Base-by-base conservation (phyloP, 64 coral and sea anemone genomes). In the Stichodactyla mertensii region DNA sequence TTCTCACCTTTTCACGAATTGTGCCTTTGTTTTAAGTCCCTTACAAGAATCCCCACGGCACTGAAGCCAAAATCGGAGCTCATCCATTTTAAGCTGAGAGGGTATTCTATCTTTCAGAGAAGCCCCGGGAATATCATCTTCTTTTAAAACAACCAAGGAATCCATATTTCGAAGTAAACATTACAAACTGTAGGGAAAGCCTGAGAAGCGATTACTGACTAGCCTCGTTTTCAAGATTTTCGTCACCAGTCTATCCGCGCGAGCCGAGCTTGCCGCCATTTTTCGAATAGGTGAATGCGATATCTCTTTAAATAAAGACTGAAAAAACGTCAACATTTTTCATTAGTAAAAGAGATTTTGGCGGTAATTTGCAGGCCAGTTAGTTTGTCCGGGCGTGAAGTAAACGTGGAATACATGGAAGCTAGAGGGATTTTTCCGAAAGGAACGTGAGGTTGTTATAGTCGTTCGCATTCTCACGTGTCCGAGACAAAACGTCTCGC, bases 11-110 rank as follows among this genome's bases (percentile, higher is more conserved):
- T 86, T 86, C 7, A 86, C 84, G 57, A 86, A 64, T 52, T 86
- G 24, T 85, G 24, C 83, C 60, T 85, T 85, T 7, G 83, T 85
- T 85, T 85, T 85, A 28, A 85, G 55, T 85, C 83, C 83, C 60
- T 85, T 86, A 66, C 84, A 62, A 19, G 57, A 5, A 62, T 85
- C 83, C 5, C 83, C 83, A 4, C 55, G 83, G 83, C 60, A 57
- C 55, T 79, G 70, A 74, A 80, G 55, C 86, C 86, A 88, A 61
- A 88, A 78, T 78, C 51, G 52, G 0, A 78, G 77, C 77, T 78
- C 77, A 52, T 78, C 11, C 51, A 78, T 18, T 45, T 78, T 78
- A 51, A 78, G 77, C 77, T 78, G 77, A 78, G 77, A 78, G 51
- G 77, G 77, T 78, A 51, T 52, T 28, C 77, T 45, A 52, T 31